Evolutionary conservation across 2,797 vertebrate genomes (phyloP).

Genomic region (Scolopax rusticola): DNA sequence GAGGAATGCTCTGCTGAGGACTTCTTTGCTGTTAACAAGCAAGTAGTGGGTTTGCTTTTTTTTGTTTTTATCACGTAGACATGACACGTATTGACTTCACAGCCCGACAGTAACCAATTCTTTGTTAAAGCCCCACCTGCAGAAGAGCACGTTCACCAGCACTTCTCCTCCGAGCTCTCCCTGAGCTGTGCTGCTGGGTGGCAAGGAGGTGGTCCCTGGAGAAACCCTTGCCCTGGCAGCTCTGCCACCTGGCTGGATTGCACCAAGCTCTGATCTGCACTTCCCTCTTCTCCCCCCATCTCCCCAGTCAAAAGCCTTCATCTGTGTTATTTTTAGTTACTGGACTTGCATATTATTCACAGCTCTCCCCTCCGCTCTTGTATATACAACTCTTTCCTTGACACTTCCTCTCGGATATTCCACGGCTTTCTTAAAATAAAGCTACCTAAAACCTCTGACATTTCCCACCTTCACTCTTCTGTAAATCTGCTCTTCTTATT

Average conservation of each 20-base stretch:
- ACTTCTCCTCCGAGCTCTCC: neutral
- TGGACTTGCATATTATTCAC: constrained; percentile 8
- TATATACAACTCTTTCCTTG: neutral
- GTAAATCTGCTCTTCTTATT: neutral
- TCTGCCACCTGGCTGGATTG: neutral
- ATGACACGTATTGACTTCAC: neutral
- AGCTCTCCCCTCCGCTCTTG: neutral
- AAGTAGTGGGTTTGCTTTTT: neutral
- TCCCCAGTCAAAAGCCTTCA: neutral
- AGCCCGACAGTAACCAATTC: neutral
- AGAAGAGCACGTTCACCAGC: neutral
- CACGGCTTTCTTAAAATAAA: constrained; percentile 15
- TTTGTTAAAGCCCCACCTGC: neutral
- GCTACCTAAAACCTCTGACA: neutral
- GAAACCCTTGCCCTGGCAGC: neutral
- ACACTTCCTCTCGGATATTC: constrained; percentile 38
- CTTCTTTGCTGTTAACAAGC: neutral
- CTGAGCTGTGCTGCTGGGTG: neutral
- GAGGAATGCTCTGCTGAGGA: neutral
- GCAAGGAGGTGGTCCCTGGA: neutral
- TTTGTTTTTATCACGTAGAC: no score
- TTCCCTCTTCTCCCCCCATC: neutral
- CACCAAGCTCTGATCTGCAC: neutral
- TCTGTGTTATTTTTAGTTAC: neutral
- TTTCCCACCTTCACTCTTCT: neutral